phyloP scores from a whole-genome alignment of 2,797 vertebrate species.

The Telmatherina bonti region DNA sequence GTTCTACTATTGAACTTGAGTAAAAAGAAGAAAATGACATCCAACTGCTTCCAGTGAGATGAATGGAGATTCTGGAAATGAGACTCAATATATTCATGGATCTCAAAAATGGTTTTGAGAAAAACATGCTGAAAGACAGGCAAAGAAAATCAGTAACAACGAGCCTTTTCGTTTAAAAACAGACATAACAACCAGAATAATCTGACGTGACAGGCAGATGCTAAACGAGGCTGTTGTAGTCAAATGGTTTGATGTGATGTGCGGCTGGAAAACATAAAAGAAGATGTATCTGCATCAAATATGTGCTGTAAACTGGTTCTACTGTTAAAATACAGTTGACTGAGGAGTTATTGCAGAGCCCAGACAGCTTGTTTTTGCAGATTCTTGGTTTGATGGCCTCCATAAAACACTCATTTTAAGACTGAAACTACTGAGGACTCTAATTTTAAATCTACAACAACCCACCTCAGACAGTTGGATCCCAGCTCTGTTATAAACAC shows the following conservation, averaged over 20 bases:
- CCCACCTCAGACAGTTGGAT: not conserved
- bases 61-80: constrained; percentile 16
- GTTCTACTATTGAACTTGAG: constrained; percentile 23
- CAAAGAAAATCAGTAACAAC: not conserved
- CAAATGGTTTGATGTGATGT: not conserved
- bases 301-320: too few species aligned
- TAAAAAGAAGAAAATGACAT: constrained; percentile 33
- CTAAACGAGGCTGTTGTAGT: not conserved
- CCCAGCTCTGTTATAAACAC: constrained; percentile 20
- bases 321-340: too few species aligned
- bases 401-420: not conserved
- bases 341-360: too few species aligned
- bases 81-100: constrained; percentile 8
- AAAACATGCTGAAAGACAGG: not conserved
- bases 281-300: not conserved
- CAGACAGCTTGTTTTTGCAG: constrained; percentile 6
- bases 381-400: not conserved
- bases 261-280: not conserved
- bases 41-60: constrained; percentile 25
- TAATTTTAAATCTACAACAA: constrained; percentile 12
- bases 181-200: not conserved
- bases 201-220: not conserved
- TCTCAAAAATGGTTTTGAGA: constrained; percentile 4
- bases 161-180: not conserved
- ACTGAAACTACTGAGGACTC: not conserved